Percentiles rank a stretch among this genome's conserved stretches.
Conservation (phyloP, 2,797 vertebrate genomes). For the Enteromius treurensis region DNA sequence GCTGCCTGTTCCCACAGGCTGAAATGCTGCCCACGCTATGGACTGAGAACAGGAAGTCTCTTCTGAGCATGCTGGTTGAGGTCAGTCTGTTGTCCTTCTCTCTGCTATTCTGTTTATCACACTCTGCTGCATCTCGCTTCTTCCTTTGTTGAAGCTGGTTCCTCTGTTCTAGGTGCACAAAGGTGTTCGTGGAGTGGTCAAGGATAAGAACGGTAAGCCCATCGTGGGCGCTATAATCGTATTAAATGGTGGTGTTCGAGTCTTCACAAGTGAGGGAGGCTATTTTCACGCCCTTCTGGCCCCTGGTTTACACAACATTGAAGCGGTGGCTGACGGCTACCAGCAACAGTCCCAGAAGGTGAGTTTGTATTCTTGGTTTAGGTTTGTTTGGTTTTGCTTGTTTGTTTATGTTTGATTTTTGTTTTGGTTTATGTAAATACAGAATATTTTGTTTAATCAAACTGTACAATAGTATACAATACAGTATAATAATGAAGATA, state of each 20-base stretch:
- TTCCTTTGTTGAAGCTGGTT: slow-evolving; percentile 5
- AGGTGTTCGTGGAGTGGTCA: slow-evolving; percentile 91
- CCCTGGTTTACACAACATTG: slow-evolving; percentile 89
- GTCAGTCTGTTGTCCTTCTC: slow-evolving; percentile 71
- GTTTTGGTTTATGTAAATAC: not conserved
- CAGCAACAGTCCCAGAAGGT: slow-evolving; percentile 91
- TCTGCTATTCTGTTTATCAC: not conserved
- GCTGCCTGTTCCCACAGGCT: slow-evolving; percentile 89
- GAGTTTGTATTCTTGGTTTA: not conserved
- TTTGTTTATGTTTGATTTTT: not conserved
- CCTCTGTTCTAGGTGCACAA: slow-evolving; percentile 87
- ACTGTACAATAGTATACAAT: not conserved
- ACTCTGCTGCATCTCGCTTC: slow-evolving; percentile 1
- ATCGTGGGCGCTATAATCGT: slow-evolving; percentile 88
- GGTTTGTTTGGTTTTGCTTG: not conserved
- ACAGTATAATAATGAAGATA: not conserved
- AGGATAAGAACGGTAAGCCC: slow-evolving; percentile 89
- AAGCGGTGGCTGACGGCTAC: slow-evolving; percentile 90
- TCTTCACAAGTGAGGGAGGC: slow-evolving; percentile 85
- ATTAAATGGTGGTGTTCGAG: slow-evolving; percentile 84
- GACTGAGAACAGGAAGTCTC: slow-evolving; percentile 92
- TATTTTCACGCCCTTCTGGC: slow-evolving; percentile 92
- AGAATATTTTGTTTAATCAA: not conserved
- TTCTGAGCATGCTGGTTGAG: slow-evolving; percentile 97
- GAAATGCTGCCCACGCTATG: slow-evolving; percentile 87